Conservation (phyloP, 2,113 vertebrate species). For the Vombatus ursinus region DNA sequence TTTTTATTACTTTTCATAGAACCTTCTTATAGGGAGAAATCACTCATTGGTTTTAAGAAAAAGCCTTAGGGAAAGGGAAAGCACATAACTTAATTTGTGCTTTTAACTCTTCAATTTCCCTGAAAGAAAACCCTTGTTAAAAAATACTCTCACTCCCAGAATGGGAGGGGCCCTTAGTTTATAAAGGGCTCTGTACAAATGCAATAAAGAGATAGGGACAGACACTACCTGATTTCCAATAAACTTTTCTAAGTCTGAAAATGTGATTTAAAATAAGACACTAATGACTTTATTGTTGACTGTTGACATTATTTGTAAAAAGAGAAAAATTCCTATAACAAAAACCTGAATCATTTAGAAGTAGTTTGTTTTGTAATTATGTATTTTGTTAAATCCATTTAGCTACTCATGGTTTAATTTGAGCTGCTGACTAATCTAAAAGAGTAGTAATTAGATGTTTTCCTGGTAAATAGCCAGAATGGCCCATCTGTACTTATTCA, state of each 20-base stretch:
- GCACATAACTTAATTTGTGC: slow-evolving; percentile 51
- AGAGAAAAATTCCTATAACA: not conserved
- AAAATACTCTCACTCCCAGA: not conserved
- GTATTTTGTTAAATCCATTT: not conserved
- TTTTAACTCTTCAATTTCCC: slow-evolving; percentile 48
- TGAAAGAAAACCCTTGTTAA: slow-evolving; percentile 38
- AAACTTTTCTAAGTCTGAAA: slow-evolving; percentile 27
- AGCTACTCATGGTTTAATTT: not conserved
- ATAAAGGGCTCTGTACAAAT: slow-evolving; percentile 1
- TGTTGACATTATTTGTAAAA: not conserved
- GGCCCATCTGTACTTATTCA: slow-evolving; percentile 9
- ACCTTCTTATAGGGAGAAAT: slow-evolving; percentile 58
- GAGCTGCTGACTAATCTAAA: slow-evolving; percentile 3
- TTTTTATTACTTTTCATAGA: slow-evolving; percentile 63
- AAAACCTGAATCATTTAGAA: not conserved
- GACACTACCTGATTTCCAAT: not conserved
- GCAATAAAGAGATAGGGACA: not conserved
- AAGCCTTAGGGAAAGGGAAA: slow-evolving; percentile 52
- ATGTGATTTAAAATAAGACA: slow-evolving; percentile 26
- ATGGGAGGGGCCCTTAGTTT: not conserved
- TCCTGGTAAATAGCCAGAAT: not conserved
- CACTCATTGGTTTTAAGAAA: slow-evolving; percentile 53
- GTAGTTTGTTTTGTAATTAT: not conserved
- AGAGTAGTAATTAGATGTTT: not conserved
- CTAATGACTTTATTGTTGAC: not conserved